Evolutionary conservation across 2,113 vertebrate genomes (phyloP).

Genomic region (Silurus glanis): DNA sequence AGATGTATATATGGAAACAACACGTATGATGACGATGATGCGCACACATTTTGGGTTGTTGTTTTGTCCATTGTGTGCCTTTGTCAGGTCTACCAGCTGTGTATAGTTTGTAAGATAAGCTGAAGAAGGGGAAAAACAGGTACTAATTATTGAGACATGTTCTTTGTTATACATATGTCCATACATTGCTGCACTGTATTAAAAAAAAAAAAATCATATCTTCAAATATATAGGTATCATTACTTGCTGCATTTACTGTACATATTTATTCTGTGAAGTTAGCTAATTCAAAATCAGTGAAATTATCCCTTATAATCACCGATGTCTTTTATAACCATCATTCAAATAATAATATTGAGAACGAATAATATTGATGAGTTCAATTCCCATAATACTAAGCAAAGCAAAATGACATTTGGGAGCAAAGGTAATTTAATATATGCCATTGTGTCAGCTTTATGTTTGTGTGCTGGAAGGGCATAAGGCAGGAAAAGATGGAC

Average conservation of each 20-base stretch:
- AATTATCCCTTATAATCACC: constrained; percentile 47
- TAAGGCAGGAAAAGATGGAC: neutral
- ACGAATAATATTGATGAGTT: constrained; percentile 10
- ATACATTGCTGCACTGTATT: constrained; percentile 52
- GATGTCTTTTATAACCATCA: constrained; percentile 26
- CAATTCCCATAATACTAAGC: constrained; percentile 23
- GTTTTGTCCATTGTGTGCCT: constrained; percentile 80
- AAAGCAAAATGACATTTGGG: constrained; percentile 23
- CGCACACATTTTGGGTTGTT: constrained; percentile 67
- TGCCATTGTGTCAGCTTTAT: constrained; percentile 10
- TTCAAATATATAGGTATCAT: constrained; percentile 70
- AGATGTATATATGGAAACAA: constrained; percentile 61
- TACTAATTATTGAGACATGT: constrained; percentile 71
- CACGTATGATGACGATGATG: constrained; percentile 61
- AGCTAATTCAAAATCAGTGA: constrained; percentile 56
- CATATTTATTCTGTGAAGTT: constrained; percentile 73
- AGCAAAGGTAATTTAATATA: neutral
- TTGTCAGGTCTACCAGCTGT: constrained; percentile 79
- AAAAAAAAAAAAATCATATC: constrained; percentile 47
- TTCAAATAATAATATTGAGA: constrained; percentile 40
- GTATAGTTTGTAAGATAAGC: constrained; percentile 74
- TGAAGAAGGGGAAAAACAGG: constrained; percentile 67
- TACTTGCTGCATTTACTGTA: constrained; percentile 68
- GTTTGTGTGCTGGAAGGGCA: neutral
- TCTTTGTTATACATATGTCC: constrained; percentile 57